Base-by-base conservation (phyloP, 1,140 invertebrate species). In the Propsilocerus akamusi region DNA sequence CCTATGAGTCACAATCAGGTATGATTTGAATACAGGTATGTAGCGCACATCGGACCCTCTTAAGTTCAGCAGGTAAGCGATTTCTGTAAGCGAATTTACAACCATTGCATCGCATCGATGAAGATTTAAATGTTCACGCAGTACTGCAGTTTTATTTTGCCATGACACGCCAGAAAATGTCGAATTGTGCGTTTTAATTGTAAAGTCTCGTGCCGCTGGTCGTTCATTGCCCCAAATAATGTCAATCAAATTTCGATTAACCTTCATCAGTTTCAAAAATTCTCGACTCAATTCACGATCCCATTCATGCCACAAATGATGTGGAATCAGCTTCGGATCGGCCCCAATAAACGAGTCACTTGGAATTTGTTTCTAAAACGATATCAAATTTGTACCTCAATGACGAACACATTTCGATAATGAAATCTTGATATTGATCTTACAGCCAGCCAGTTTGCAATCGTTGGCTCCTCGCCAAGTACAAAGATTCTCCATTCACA, bases 61-160 rank as follows among this genome's bases (percentile, higher is more conserved):
- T n/a, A 99, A 77, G 63, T 98, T 99, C 14, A 98, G 73, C 5
- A 97, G 65, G 86, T 93, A 96, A 2, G 91, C 88, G 14, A 94
- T 83, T 66, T 96, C 91, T 58, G 95, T 91, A 26, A 97, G 63
- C 2, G 88, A 82, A 0, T 90, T 92, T 1, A 96, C 71, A 7
- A 96, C 72, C 62, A 94, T 75, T 0, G 84, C 80, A 57, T 88
- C 81, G 3, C 77, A 83, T 5, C 72, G 73, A 25, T 74, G 61
- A 1, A 74, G 62, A 23, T 72, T 68, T 58, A 95, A 70, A 54
- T 81, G 73, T 25, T 70, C 61, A 6, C 87, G 67, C 2, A 90
- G 68, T 26, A 75, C 69, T 12, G 64, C 60, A 1, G 93, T 68
- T 66, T 93, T 93, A 6, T 76, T 72, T 41, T 76, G 72, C 81